phyloP scores from a whole-genome alignment of 2,888 invertebrate species.

The Acrobasis suavella region DNA sequence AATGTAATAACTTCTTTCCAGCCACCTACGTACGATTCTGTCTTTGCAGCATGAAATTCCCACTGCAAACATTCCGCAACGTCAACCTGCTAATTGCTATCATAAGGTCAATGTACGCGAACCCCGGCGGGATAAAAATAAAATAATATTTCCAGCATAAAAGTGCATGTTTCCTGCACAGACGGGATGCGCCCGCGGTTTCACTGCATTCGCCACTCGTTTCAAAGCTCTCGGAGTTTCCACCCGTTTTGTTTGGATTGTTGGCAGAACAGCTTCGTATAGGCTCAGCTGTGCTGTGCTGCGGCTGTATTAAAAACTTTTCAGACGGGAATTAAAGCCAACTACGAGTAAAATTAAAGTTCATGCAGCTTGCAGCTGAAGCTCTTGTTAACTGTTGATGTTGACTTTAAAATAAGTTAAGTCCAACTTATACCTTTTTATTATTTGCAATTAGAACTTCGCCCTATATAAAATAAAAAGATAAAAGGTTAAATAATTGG shows the following conservation, averaged over 20 bases:
- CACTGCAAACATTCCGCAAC: constrained; percentile 16
- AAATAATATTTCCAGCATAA: constrained; percentile 32
- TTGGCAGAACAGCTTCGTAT: constrained; percentile 24
- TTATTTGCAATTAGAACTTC: no score
- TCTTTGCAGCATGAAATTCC: background rate
- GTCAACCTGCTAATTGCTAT: constrained; percentile 24
- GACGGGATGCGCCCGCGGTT: constrained; percentile 29
- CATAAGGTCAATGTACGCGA: constrained; percentile 27
- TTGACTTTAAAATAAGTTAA: background rate
- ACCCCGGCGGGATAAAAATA: constrained; percentile 28
- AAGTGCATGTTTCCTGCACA: constrained; percentile 32
- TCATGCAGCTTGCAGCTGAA: background rate
- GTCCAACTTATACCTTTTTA: no score
- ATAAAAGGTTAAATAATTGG: no score
- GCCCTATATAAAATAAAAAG: no score
- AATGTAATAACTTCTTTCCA: no score
- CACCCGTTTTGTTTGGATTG: constrained; percentile 27
- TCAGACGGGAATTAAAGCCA: constrained; percentile 27
- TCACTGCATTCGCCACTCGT: constrained; percentile 19
- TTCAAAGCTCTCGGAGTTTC: constrained; percentile 5
- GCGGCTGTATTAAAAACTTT: constrained; percentile 31
- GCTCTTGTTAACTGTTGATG: background rate
- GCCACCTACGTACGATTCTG: no score
- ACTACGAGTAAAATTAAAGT: constrained; percentile 2
- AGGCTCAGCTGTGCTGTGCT: constrained; percentile 27